These are phyloP conservation scores for Noctilio leporinus DNA, from an alignment of 2,113 vertebrate genomes.

Conservation along the genomic window DNA sequence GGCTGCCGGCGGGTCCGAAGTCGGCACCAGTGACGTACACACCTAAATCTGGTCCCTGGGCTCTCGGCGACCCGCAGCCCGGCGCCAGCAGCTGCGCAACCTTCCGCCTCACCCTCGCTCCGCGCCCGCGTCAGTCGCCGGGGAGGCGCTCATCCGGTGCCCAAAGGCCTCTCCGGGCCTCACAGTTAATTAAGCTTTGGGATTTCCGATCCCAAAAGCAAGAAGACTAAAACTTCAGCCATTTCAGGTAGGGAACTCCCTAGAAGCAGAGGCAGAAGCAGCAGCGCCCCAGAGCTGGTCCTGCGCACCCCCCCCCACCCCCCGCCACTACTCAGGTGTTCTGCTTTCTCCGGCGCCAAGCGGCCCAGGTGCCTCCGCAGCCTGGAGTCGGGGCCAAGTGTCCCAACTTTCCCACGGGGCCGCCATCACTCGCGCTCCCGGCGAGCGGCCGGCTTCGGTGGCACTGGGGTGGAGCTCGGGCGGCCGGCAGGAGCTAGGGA, in stretches of 20 bases:
- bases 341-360: neutral
- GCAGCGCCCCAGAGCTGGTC: neutral
- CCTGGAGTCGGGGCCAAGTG: neutral
- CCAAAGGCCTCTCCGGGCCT: slow-evolving; percentile 29
- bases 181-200: slow-evolving; percentile 17
- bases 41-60: slow-evolving; percentile 60
- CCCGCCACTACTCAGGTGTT: neutral
- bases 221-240: slow-evolving; percentile 20
- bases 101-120: slow-evolving; percentile 13
- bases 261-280: neutral
- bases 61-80: slow-evolving; percentile 49
- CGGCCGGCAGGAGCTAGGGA: neutral
- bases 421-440: slow-evolving; percentile 38
- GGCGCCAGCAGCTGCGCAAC: slow-evolving; percentile 16
- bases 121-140: neutral
- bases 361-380: neutral
- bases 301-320: no score
- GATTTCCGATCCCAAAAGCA: slow-evolving; percentile 19
- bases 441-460: slow-evolving; percentile 38
- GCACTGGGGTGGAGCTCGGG: neutral
- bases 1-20: slow-evolving; percentile 37
- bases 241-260: neutral
- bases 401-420: slow-evolving; percentile 62
- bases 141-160: neutral
- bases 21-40: slow-evolving; percentile 59